phyloP scores from a whole-genome alignment of 2,797 vertebrate genomes.

The Sylvilagus floridanus region DNA sequence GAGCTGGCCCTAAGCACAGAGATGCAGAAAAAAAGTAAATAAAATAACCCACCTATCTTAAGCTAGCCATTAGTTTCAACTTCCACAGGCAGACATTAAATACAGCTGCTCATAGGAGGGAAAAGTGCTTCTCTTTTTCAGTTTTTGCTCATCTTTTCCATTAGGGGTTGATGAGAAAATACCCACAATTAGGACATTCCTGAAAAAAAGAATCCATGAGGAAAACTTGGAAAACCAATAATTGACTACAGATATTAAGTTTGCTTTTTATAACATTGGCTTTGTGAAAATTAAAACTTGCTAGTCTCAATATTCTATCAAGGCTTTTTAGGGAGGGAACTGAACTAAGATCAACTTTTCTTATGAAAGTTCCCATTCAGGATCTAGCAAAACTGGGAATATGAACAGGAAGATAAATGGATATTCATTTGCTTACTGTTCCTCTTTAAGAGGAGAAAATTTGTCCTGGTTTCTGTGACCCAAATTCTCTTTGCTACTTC shows the following conservation, averaged over 20 bases:
- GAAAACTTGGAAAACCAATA: constrained; percentile 23
- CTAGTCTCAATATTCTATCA: not conserved
- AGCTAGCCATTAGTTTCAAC: not conserved
- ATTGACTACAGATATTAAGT: not conserved
- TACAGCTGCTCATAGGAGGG: not conserved
- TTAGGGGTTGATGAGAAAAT: constrained; percentile 44
- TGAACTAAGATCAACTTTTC: constrained; percentile 38
- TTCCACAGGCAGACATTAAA: constrained; percentile 20
- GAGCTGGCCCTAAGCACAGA: too few relatives aligned
- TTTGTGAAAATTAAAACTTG: constrained; percentile 59
- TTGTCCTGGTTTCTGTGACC: constrained; percentile 75
- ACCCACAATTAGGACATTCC: constrained; percentile 5
- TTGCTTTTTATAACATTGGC: constrained; percentile 29
- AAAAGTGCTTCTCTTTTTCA: constrained; percentile 11
- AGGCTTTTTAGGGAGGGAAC: not conserved
- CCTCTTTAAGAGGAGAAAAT: constrained; percentile 62
- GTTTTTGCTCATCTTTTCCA: constrained; percentile 37
- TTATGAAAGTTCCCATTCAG: not conserved
- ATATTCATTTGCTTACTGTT: constrained; percentile 40
- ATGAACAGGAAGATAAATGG: constrained; percentile 30
- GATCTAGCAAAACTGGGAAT: constrained; percentile 25
- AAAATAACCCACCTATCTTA: not conserved
- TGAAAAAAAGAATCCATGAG: not conserved
- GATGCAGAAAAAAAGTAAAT: too few relatives aligned
- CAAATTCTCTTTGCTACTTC: constrained; percentile 65